Percentiles rank a stretch among this genome's conserved stretches.
These are phyloP conservation scores for Palaemon carinicauda DNA, from an alignment of 1,140 invertebrate species.

Conservation along the genomic window DNA sequence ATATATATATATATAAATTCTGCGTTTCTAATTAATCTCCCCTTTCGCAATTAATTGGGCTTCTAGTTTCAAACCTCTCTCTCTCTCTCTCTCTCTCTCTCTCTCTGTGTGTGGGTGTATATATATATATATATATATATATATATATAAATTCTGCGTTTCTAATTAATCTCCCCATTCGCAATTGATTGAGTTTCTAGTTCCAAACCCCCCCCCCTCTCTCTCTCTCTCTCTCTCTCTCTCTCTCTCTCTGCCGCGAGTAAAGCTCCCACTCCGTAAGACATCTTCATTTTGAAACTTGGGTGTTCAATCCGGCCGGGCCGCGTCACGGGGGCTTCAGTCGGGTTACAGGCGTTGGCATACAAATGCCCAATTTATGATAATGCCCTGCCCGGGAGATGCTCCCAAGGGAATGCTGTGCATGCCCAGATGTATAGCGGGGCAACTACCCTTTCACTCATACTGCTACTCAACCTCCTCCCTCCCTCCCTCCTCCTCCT, in stretches of 20 bases:
- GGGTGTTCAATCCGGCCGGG: not conserved
- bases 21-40: too few relatives aligned
- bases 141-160: too few relatives aligned
- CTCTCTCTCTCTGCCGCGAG: not conserved
- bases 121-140: too few relatives aligned
- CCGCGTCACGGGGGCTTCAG: not conserved
- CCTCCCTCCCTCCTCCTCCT: not conserved
- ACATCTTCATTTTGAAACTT: slow-evolving; percentile 34
- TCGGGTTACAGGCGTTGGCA: slow-evolving; percentile 28
- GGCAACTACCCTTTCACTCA: not conserved
- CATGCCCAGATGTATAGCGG: slow-evolving; percentile 30
- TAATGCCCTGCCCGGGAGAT: slow-evolving; percentile 38
- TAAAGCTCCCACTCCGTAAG: slow-evolving; percentile 5
- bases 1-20: not conserved
- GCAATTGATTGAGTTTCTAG: too few relatives aligned
- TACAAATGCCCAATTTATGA: slow-evolving; percentile 45
- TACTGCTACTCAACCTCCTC: not conserved
- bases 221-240: not conserved
- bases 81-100: slow-evolving; percentile 21
- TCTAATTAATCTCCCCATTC: too few relatives aligned
- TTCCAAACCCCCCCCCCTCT: not conserved
- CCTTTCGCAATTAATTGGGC: not conserved
- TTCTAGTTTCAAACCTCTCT: not conserved
- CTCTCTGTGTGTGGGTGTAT: not conserved
- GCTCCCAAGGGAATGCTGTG: slow-evolving; percentile 20